A percentile compares a stretch with the other conserved stretches of the same genome.
phyloP scores from a whole-genome alignment of 2,113 vertebrate genomes.

The Madoqua kirkii region DNA sequence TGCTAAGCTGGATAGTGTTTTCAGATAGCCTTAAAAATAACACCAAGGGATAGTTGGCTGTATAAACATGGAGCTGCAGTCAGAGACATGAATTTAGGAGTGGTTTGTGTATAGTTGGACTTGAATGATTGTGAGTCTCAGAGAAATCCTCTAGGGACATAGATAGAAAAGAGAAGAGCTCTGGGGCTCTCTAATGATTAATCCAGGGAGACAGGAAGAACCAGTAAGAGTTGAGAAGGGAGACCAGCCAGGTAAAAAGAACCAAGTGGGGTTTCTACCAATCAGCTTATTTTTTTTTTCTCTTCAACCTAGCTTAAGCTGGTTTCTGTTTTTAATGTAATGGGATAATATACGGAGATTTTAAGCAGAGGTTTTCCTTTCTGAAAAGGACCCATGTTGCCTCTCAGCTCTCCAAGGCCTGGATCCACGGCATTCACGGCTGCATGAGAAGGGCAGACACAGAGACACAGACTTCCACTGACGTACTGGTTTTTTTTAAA shows the following conservation, averaged over 20 bases:
- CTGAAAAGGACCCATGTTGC: not conserved
- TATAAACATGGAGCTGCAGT: not conserved
- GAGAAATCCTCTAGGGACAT: not conserved
- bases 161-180: not conserved
- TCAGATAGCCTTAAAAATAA: not conserved
- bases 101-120: not conserved
- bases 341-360: not conserved
- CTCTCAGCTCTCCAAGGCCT: not conserved
- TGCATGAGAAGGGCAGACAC: not conserved
- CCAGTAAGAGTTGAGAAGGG: not conserved
- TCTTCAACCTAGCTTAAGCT: slow-evolving; percentile 4
- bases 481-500: not conserved
- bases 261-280: not conserved
- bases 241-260: not conserved
- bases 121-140: not conserved
- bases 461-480: slow-evolving; percentile 12
- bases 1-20: not conserved
- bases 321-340: slow-evolving; percentile 15
- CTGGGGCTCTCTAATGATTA: not conserved
- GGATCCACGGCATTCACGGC: not conserved
- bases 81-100: not conserved
- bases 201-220: not conserved
- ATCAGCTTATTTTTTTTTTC: not conserved
- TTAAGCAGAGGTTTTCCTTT: slow-evolving; percentile 29
- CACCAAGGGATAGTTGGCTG: not conserved